phyloP scores from a whole-genome alignment of 2,797 vertebrate species.

The Xiphorhynchus erythropygius region DNA sequence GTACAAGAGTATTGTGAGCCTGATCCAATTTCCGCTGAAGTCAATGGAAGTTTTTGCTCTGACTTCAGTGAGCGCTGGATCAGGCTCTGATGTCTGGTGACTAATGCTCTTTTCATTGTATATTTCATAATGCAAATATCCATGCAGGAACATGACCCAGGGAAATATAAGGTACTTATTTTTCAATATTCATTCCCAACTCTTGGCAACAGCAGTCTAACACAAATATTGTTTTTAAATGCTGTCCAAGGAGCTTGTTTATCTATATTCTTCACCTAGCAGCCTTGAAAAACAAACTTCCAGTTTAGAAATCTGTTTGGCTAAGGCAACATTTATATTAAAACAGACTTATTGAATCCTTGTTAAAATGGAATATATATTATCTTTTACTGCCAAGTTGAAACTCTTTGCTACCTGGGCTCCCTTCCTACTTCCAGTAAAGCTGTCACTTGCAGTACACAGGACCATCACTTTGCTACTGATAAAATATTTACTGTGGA shows the following conservation, averaged over 20 bases:
- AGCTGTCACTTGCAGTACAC: neutral
- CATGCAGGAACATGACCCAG: neutral
- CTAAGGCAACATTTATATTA: neutral
- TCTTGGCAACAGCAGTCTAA: neutral
- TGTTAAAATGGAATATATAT: constrained; percentile 5
- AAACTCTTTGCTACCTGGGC: neutral
- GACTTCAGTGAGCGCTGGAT: neutral
- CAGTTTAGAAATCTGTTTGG: constrained; percentile 20
- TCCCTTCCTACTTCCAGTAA: neutral
- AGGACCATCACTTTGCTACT: neutral
- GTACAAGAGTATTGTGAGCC: neutral
- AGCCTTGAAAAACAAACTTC: constrained; percentile 24
- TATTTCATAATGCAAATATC: constrained; percentile 18
- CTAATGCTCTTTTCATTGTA: constrained; percentile 8
- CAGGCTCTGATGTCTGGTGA: neutral
- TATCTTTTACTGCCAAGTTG: neutral
- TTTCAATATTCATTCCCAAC: constrained; percentile 15
- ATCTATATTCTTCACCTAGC: constrained; percentile 13
- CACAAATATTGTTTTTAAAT: constrained; percentile 24
- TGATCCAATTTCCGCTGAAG: neutral
- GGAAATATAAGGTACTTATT: constrained; percentile 21
- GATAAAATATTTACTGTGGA: neutral
- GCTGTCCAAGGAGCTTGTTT: constrained; percentile 29
- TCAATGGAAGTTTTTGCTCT: constrained; percentile 25
- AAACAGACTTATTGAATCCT: neutral